phyloP scores from a whole-genome alignment of 2,113 vertebrate genomes.

The Aptenodytes forsteri region DNA sequence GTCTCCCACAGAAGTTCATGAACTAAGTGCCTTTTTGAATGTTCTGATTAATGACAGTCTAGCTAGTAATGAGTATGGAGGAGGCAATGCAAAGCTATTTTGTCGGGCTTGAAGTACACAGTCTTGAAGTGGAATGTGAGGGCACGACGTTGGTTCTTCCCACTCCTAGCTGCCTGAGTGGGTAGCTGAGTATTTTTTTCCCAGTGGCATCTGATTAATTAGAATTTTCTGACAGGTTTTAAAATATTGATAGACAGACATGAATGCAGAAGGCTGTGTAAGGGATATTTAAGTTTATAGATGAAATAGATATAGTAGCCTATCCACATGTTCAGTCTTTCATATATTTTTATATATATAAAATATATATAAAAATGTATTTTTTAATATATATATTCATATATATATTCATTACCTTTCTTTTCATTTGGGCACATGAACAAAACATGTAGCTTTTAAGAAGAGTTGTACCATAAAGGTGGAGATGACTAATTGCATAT shows the following conservation, averaged over 20 bases:
- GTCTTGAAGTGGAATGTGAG: background rate
- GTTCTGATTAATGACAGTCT: constrained; percentile 30
- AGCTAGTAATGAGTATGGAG: constrained; percentile 11
- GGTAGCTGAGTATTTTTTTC: background rate
- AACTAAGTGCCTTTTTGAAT: constrained; percentile 11
- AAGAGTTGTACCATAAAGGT: background rate
- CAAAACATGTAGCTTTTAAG: background rate
- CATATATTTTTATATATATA: background rate
- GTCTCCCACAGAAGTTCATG: constrained; percentile 2
- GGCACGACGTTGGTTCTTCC: background rate
- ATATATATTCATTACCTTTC: too few relatives aligned
- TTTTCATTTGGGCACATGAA: background rate
- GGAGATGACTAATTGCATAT: background rate
- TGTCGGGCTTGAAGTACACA: background rate
- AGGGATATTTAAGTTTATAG: background rate
- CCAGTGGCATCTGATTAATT: background rate
- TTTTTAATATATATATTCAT: too few relatives aligned
- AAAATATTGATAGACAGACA: background rate
- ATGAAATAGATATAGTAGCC: background rate
- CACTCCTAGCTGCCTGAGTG: background rate
- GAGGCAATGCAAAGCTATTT: background rate
- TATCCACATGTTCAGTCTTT: background rate
- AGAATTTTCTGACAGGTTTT: constrained; percentile 1
- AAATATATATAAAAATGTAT: too few relatives aligned
- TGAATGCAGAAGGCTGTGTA: background rate